Percentiles rank a stretch among this genome's conserved stretches.
Conservation (phyloP, 2,888 invertebrate species). For the Agrochola circellaris region DNA sequence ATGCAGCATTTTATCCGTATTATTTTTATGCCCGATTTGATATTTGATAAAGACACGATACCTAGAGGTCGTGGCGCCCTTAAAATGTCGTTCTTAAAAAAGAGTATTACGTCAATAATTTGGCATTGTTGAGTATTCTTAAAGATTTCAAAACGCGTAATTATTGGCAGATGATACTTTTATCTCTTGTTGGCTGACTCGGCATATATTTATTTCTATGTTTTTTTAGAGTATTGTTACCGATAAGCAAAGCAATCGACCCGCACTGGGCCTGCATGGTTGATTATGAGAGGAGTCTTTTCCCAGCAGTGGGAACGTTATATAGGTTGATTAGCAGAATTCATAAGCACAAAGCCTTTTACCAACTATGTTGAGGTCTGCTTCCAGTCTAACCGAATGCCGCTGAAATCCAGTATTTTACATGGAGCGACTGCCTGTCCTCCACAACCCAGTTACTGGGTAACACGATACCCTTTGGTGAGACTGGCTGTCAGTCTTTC, state of each 20-base stretch:
- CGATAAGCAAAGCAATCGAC: neutral
- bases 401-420: too few species aligned
- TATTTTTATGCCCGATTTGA: conserved; percentile 36
- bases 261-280: neutral
- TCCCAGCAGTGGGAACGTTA: too few species aligned
- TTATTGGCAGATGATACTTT: conserved; percentile 13
- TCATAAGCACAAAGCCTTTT: too few species aligned
- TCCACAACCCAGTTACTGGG: too few species aligned
- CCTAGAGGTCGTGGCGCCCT: conserved; percentile 51
- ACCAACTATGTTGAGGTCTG: too few species aligned
- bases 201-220: conserved; percentile 9
- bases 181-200: neutral
- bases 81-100: conserved; percentile 39
- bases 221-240: neutral
- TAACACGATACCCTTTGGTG: too few species aligned
- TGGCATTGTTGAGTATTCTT: conserved; percentile 42
- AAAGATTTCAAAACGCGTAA: conserved; percentile 7
- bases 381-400: too few species aligned
- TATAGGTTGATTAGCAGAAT: too few species aligned
- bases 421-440: too few species aligned
- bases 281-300: too few species aligned
- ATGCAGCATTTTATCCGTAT: conserved; percentile 21
- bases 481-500: too few species aligned
- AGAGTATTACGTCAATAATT: conserved; percentile 53
- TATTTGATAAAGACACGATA: conserved; percentile 48